Evolutionary conservation across 92 coral and sea anemone genomes (phyloP).

Genomic region (Paramuricea clavata): DNA sequence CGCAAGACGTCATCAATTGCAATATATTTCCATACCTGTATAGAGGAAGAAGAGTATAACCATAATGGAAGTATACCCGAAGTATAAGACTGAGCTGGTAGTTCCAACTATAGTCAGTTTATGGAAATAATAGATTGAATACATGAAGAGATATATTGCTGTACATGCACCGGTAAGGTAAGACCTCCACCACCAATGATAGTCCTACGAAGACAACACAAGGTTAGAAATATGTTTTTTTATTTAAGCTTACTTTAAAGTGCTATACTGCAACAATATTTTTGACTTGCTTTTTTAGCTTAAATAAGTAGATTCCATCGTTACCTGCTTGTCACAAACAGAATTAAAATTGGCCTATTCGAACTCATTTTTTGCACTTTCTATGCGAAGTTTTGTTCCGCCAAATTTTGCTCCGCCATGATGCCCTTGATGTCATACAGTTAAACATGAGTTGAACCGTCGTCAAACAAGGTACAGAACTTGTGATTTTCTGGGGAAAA

Average conservation of each 20-base stretch:
- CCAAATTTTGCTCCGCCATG: too few species aligned
- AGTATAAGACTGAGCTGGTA: slow-evolving; percentile 91
- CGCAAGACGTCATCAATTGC: background rate
- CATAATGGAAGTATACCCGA: slow-evolving; percentile 96
- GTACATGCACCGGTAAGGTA: slow-evolving; percentile 98
- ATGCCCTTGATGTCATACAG: too few species aligned
- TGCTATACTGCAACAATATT: too few species aligned
- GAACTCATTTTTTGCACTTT: too few species aligned
- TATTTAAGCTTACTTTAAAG: background rate
- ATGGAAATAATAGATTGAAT: slow-evolving; percentile 95
- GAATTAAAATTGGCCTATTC: too few species aligned
- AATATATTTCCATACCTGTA: slow-evolving; percentile 67
- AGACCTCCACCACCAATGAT: slow-evolving; percentile 99
- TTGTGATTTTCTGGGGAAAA: too few species aligned
- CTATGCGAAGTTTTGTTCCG: too few species aligned
- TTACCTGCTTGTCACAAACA: too few species aligned
- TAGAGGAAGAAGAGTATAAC: slow-evolving; percentile 91
- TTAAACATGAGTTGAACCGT: too few species aligned
- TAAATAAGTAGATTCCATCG: too few species aligned
- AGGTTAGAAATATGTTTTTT: background rate
- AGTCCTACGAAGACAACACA: slow-evolving; percentile 69
- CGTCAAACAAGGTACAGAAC: too few species aligned
- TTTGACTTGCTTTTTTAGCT: too few species aligned
- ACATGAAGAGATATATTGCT: slow-evolving; percentile 88
- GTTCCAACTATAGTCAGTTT: slow-evolving; percentile 90